Conservation (phyloP, 2,797 vertebrate genomes). For the Loris lydekkerianus region DNA sequence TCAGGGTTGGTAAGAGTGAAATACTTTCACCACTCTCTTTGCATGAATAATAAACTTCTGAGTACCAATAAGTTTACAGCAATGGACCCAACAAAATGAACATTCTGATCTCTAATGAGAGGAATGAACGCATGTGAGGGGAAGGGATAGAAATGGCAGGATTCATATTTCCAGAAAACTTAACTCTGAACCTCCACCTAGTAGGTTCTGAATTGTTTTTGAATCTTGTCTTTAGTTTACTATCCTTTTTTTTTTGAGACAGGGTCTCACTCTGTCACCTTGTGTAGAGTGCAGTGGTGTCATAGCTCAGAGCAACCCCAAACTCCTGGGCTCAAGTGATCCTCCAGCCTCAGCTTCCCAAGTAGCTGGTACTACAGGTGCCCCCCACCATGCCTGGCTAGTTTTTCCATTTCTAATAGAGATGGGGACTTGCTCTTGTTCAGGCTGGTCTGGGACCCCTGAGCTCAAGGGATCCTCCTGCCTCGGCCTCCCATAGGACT, state of each 20-base stretch:
- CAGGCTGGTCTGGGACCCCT: no score
- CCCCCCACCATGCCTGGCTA: no score
- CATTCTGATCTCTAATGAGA: conserved; percentile 68
- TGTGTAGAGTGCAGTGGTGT: no score
- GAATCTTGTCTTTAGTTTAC: conserved; percentile 9
- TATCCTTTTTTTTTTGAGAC: background rate
- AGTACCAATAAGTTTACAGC: conserved; percentile 57
- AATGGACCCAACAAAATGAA: conserved; percentile 58
- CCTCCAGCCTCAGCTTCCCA: no score
- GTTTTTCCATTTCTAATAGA: no score
- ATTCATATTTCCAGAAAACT: conserved; percentile 13
- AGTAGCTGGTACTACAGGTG: no score
- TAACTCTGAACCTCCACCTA: background rate
- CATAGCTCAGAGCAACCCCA: no score
- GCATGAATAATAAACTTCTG: conserved; percentile 20
- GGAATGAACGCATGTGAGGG: conserved; percentile 43
- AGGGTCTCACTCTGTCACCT: no score
- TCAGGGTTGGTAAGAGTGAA: conserved; percentile 62
- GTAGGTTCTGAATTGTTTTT: background rate
- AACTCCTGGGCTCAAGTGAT: no score
- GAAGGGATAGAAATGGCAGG: conserved; percentile 2
- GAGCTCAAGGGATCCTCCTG: no score
- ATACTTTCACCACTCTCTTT: background rate
- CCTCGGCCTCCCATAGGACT: no score
- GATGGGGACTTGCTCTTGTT: no score